Percentiles rank a stretch among this genome's conserved stretches.
phyloP scores from a whole-genome alignment of 2,113 vertebrate species.

The Phyllostomus hastatus region DNA sequence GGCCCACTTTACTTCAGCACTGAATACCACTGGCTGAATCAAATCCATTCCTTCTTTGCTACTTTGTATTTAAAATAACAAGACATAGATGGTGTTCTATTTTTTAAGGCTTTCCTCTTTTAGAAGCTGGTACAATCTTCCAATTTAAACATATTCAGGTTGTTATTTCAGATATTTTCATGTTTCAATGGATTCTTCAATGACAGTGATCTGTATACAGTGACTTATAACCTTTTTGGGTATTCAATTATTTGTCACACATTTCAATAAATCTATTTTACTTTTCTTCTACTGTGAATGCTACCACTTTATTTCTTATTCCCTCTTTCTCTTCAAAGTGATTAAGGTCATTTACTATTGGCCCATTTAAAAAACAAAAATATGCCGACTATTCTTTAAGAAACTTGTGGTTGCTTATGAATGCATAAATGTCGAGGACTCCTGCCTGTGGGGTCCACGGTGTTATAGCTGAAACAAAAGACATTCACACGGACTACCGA shows the following conservation, averaged over 20 bases:
- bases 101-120: conserved; percentile 19
- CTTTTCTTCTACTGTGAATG: neutral
- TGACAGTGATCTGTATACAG: conserved; percentile 42
- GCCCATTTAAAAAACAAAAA: neutral
- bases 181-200: conserved; percentile 43
- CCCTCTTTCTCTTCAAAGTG: neutral
- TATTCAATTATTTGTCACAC: neutral
- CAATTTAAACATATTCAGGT: conserved; percentile 7
- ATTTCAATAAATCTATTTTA: neutral
- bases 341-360: conserved; percentile 37
- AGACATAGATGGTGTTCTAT: neutral
- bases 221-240: conserved; percentile 53
- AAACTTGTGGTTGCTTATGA: neutral
- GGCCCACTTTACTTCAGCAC: neutral
- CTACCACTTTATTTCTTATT: neutral
- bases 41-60: neutral
- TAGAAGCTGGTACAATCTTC: neutral
- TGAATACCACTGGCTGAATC: neutral
- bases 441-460: too few relatives aligned
- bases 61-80: neutral
- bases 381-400: neutral
- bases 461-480: too few relatives aligned
- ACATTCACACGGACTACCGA: too few relatives aligned
- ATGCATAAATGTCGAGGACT: neutral
- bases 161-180: conserved; percentile 61